Conservation (phyloP, 2,888 invertebrate species). For the Toxonevra muliebris region DNA sequence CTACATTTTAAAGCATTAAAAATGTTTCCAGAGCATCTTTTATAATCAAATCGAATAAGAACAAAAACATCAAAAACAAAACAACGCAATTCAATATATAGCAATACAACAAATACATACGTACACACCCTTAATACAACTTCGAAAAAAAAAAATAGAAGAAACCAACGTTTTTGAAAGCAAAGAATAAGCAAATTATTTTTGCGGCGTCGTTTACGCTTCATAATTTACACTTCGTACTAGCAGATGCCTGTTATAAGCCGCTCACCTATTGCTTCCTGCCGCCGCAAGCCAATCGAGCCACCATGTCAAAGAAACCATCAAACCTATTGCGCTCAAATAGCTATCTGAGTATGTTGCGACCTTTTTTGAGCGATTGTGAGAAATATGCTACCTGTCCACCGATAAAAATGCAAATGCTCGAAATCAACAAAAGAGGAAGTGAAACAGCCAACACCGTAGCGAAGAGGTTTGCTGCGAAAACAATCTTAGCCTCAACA, state of each 20-base stretch:
- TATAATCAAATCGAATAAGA: neutral
- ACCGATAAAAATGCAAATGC: slow-evolving; percentile 2
- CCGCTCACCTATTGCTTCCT: too few species aligned
- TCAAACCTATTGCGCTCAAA: slow-evolving; percentile 13
- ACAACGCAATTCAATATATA: neutral
- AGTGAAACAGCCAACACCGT: neutral
- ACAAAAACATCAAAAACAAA: too few species aligned
- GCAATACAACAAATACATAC: too few species aligned
- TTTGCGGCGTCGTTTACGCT: too few species aligned
- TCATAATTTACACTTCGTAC: too few species aligned
- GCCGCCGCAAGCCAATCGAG: too few species aligned
- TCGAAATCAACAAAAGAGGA: too few species aligned
- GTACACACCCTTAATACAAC: too few species aligned
- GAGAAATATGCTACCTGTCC: neutral
- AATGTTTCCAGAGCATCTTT: slow-evolving; percentile 10
- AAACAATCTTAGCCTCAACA: too few species aligned
- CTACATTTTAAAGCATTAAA: slow-evolving; percentile 17
- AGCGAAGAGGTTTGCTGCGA: too few species aligned
- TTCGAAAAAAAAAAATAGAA: neutral
- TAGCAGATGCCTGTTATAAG: too few species aligned
- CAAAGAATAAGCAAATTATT: too few species aligned
- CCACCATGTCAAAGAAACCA: neutral
- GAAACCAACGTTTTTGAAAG: neutral
- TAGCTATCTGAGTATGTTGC: slow-evolving; percentile 18
- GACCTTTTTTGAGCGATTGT: slow-evolving; percentile 16